Conservation (phyloP, 2,113 vertebrate genomes). For the Phaetusa simplex region DNA sequence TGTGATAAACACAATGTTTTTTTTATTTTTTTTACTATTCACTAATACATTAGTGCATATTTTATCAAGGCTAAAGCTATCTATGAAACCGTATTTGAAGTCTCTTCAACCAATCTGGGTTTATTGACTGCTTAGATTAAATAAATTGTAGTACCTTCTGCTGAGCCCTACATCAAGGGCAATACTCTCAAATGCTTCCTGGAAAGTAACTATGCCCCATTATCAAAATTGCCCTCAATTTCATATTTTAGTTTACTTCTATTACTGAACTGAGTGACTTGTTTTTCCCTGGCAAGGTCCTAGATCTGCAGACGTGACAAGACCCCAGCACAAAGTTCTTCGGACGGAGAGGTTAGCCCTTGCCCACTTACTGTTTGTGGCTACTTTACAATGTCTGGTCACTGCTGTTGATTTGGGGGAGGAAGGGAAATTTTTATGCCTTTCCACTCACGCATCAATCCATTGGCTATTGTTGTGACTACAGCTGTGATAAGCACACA, state of each 20-base stretch:
- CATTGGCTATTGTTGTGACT: neutral
- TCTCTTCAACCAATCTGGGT: neutral
- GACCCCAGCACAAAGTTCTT: neutral
- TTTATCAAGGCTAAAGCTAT: neutral
- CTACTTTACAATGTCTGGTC: neutral
- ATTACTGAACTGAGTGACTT: neutral
- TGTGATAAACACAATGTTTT: neutral
- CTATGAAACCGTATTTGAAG: neutral
- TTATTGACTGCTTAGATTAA: neutral
- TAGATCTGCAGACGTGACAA: neutral
- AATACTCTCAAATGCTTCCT: neutral
- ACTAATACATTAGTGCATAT: neutral
- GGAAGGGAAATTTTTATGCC: neutral
- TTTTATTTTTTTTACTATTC: neutral
- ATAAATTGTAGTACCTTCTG: neutral
- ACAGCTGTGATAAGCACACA: neutral
- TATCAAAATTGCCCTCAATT: neutral
- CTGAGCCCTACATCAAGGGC: neutral
- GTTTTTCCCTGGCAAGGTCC: neutral
- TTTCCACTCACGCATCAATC: neutral
- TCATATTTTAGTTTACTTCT: neutral
- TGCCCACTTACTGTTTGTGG: fast-evolving
- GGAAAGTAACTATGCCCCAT: neutral
- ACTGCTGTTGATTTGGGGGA: neutral
- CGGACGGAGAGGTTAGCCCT: neutral